Evolutionary conservation across 2,797 vertebrate species (phyloP).

Genomic region (Mallotus villosus): DNA sequence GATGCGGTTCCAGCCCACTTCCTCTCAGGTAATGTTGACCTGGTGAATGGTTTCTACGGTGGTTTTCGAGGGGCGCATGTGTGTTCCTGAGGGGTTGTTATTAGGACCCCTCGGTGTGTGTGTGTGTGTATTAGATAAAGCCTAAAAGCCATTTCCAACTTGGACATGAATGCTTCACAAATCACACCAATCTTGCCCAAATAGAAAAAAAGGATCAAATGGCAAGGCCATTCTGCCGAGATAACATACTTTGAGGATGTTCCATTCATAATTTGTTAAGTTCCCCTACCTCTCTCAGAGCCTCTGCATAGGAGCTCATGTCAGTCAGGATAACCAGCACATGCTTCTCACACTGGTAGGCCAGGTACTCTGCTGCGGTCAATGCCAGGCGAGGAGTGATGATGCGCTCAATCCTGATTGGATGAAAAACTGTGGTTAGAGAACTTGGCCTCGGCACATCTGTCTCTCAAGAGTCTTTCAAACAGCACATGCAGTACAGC

Average conservation of each 20-base stretch:
- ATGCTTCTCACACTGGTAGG: conserved; percentile 81
- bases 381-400: conserved; percentile 78
- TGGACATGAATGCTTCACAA: no score
- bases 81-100: background rate
- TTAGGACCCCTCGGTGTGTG: background rate
- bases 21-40: background rate
- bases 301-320: conserved; percentile 81
- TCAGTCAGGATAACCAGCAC: conserved; percentile 80
- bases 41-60: background rate
- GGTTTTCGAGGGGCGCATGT: background rate
- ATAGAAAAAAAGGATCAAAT: no score
- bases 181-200: background rate
- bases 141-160: no score
- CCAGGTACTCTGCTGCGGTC: conserved; percentile 77
- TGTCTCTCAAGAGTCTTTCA: no score
- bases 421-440: background rate
- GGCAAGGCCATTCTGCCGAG: no score
- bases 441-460: background rate
- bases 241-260: background rate
- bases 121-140: background rate
- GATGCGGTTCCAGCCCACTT: background rate
- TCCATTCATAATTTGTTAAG: background rate
- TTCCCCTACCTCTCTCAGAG: conserved; percentile 74
- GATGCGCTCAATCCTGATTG: conserved; percentile 76
- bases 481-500: no score